A percentile compares a stretch with the other conserved stretches of the same genome.
Conservation (phyloP, 2,113 vertebrate genomes). For the Nothoprocta perdicaria region DNA sequence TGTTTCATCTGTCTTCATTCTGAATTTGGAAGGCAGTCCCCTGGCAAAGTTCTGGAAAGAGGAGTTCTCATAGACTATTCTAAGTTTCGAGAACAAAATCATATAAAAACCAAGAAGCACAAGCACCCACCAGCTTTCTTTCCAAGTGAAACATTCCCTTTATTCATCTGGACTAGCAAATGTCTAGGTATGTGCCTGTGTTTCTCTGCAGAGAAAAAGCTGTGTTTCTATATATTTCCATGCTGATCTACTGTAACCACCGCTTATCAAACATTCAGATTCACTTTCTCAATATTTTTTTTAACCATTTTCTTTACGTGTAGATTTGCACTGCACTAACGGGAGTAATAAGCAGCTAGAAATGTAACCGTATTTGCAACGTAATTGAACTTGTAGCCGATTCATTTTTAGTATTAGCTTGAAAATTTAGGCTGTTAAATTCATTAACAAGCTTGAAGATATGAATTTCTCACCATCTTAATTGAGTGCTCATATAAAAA, state of each 20-base stretch:
- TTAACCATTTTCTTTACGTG: neutral
- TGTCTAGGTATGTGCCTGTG: neutral
- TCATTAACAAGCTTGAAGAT: constrained; percentile 25
- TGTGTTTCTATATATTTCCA: no score
- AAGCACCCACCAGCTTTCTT: neutral
- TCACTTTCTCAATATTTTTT: neutral
- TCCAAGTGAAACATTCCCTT: neutral
- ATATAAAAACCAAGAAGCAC: neutral
- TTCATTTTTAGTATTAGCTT: constrained; percentile 5
- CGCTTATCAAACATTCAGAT: neutral
- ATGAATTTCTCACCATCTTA: constrained; percentile 36
- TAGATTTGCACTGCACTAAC: constrained; percentile 35
- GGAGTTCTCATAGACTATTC: neutral
- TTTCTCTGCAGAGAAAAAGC: neutral
- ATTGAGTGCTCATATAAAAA: constrained; percentile 23
- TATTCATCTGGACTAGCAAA: neutral
- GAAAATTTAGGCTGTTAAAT: constrained; percentile 39
- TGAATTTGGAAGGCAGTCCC: neutral
- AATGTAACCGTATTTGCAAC: neutral
- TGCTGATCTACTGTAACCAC: neutral
- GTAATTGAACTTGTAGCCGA: neutral
- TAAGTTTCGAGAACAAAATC: neutral
- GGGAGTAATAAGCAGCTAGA: neutral
- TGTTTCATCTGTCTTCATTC: neutral
- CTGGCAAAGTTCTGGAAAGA: neutral